Base-by-base conservation (phyloP, 2,888 invertebrate genomes). In the Stenoptilia bipunctidactyla region DNA sequence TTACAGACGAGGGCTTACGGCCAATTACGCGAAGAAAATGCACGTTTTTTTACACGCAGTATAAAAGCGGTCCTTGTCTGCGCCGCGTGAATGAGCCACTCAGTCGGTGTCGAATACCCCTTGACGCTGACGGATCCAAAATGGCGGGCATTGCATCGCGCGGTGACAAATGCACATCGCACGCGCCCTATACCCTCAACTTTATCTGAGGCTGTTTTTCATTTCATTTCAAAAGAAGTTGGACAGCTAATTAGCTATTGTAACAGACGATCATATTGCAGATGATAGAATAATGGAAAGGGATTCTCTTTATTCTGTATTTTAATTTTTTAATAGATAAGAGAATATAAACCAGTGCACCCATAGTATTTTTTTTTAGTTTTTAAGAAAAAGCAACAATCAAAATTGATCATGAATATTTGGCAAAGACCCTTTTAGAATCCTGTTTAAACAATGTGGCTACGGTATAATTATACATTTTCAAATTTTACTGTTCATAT, bases 1-100 rank as follows among this genome's bases (percentile, higher is more conserved):
- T 52, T 55, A 55, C 20, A 20, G 20, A 20, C 53, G 61, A 61
- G 61, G 56, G 61, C 60, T 65, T 59, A 56, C 59, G 62, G 62
- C 65, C 67, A 74, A 75, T 73, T 71, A 71, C 54, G 57, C 56
- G 64, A 68, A 69, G 72, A 66, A 71, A 69, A 66, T 61, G 61
- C 59, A 59, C 54, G 52, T 61, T 67, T 66, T 63, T 65, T 52
- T 58, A 55, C 58, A 56, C 58, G 49, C 47, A 42, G 52, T 54
- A 56, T 60, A 62, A 61, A 58, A 60, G 61, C 61, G 55, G 54
- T 55, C 55, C 70, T 69, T 62, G 65, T 66, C 63, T 65, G 51
- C 48, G 49, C 56, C 52, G 48, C 61, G 60, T 66, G 66, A 65
- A 74, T 66, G 61, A 56, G 56, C 67, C 70, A 67, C 75, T 75